phyloP scores from a whole-genome alignment of 2,888 invertebrate genomes.

The Drosophila mayaguana region DNA sequence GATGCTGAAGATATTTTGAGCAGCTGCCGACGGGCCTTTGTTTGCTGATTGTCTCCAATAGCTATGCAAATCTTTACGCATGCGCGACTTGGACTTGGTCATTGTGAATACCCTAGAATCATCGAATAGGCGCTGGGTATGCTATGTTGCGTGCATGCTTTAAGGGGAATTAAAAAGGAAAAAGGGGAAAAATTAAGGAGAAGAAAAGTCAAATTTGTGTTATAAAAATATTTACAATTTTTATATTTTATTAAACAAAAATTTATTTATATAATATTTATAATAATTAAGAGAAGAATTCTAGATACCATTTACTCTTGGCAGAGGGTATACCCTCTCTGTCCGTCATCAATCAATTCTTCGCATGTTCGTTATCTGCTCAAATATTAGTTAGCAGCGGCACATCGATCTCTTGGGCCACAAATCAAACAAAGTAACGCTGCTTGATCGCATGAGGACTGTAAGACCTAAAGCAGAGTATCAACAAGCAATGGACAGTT shows the following conservation, averaged over 20 bases:
- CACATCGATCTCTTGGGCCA: slow-evolving; percentile 31
- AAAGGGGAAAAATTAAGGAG: no score
- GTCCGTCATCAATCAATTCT: no score
- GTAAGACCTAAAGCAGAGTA: slow-evolving; percentile 13
- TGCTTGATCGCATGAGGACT: slow-evolving; percentile 53
- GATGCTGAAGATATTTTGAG: slow-evolving; percentile 22
- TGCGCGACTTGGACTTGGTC: slow-evolving; percentile 53
- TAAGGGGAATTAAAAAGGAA: no score
- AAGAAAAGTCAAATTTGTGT: no score
- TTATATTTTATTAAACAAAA: no score
- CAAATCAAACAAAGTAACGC: slow-evolving; percentile 73
- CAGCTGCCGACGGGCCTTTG: slow-evolving; percentile 44
- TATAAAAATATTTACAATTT: no score
- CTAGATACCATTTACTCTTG: no score
- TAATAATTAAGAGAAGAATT: no score
- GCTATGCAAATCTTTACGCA: slow-evolving; percentile 72
- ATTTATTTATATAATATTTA: not conserved
- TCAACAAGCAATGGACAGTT: slow-evolving; percentile 32
- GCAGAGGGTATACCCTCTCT: no score
- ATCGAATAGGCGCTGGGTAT: not conserved
- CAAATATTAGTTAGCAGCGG: slow-evolving; percentile 31
- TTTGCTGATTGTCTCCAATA: slow-evolving; percentile 54
- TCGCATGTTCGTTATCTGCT: not conserved
- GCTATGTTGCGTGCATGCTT: no score
- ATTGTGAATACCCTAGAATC: slow-evolving; percentile 15